phyloP scores from a whole-genome alignment of 1,140 invertebrate species.

The Magallana ariakensis region DNA sequence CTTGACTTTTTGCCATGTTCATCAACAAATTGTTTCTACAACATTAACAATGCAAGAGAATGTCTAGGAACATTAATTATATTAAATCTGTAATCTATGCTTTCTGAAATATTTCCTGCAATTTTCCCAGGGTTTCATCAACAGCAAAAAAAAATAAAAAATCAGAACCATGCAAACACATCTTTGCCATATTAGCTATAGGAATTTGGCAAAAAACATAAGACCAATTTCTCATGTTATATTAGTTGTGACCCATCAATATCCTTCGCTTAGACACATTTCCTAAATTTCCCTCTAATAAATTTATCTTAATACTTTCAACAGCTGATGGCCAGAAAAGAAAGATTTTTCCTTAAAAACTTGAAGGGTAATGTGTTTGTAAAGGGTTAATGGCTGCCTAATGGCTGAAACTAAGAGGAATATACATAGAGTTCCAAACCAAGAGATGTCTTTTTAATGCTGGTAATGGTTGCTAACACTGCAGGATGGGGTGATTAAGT shows the following conservation, averaged over 20 bases:
- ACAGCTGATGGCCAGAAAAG: constrained; percentile 33
- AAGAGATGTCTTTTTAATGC: constrained; percentile 37
- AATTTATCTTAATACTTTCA: constrained; percentile 36
- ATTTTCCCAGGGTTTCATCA: neutral
- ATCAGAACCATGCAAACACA: neutral
- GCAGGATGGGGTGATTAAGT: constrained; percentile 43
- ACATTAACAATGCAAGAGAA: neutral
- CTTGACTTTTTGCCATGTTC: neutral
- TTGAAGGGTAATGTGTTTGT: constrained; percentile 34
- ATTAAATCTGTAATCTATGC: neutral
- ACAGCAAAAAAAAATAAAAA: neutral
- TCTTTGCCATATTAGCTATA: constrained; percentile 8
- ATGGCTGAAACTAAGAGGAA: constrained; percentile 25
- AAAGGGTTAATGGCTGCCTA: constrained; percentile 32
- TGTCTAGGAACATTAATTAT: neutral
- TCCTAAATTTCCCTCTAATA: constrained; percentile 20
- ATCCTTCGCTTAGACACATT: constrained; percentile 6
- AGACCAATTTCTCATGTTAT: constrained; percentile 26
- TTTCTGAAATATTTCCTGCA: neutral
- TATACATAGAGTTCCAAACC: constrained; percentile 16
- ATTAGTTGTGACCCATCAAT: constrained; percentile 16
- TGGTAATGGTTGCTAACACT: constrained; percentile 35
- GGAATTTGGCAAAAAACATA: constrained; percentile 1
- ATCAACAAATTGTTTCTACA: neutral
- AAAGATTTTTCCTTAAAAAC: constrained; percentile 2